Evolutionary conservation across 2,797 vertebrate species (phyloP), one percentile per base, ranked within the genome.

Genomic region (Crax fasciolata): DNA sequence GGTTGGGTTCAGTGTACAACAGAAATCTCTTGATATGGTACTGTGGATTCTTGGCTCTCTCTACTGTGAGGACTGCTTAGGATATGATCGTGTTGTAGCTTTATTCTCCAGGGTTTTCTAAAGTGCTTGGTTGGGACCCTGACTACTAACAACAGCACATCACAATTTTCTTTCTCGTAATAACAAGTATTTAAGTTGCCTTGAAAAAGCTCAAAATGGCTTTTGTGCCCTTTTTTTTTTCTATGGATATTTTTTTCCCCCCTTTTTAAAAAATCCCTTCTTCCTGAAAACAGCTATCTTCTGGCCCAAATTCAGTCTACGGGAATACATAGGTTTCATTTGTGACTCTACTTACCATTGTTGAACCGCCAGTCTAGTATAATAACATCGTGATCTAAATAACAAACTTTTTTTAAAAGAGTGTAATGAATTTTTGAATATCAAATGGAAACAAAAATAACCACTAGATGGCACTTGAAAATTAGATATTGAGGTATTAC

Each of bases 391-490:
- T 27, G 19, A 46, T 18, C 58, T 20, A 72, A 87, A 39, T 76
- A 57, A 57, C 3, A 27, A 65, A 55, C 30, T n/a, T 41, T 0
- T 7, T 28, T 25, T 15, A 23, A 20, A 63, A 12, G 20, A 23
- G 24, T 14, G 14, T 18, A 6, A 55, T 35, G 58, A 39, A 28
- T 6, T 59, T 77, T 74, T n/a, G 24, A 78, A 57, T 74, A 71
- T 7, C 4, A 43, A n/a, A n/a, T n/a, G 54, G 61, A 76, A 95
- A 90, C 82, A 32, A 78, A 93, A 95, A 43, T 38, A 75, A 84
- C 97, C 98, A 97, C 97, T 98, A 98, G 98, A 55, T 98, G 98
- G 97, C 97, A 94, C 94, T 96, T 97, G 84, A 76, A 95, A 95
- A 91, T 97, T 95, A 62, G 54, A 2, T 94, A 84, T 94, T 58